These are phyloP conservation scores for Aphaenogaster ashmeadi DNA, from an alignment of 1,140 invertebrate genomes.

Conservation along the genomic window DNA sequence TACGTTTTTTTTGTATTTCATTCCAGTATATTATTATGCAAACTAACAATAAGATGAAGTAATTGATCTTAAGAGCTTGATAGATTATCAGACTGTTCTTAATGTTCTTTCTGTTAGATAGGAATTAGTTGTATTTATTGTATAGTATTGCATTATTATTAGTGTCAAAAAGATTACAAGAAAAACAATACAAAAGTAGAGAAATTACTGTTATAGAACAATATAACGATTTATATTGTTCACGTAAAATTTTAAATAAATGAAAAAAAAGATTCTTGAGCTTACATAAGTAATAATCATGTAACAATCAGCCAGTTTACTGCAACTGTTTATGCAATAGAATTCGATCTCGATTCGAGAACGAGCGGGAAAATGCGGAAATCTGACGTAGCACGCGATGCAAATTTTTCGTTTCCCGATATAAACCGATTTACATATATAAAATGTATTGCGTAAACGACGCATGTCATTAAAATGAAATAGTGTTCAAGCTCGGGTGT, in stretches of 20 bases:
- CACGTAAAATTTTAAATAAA: not conserved
- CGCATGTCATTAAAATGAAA: constrained; percentile 33
- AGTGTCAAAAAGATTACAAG: not conserved
- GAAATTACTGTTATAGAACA: not conserved
- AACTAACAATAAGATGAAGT: not conserved
- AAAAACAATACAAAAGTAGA: not conserved
- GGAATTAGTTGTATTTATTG: not conserved
- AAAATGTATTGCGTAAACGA: constrained; percentile 36
- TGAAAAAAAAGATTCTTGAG: not conserved
- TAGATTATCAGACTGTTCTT: constrained; percentile 2
- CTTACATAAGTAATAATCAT: constrained; percentile 17
- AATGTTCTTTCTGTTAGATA: not conserved
- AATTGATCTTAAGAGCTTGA: constrained; percentile 2
- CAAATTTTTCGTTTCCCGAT: constrained; percentile 43
- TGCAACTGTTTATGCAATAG: constrained; percentile 25
- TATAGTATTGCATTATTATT: not conserved
- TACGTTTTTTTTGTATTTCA: too few species aligned
- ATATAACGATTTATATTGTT: not conserved
- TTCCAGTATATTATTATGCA: not conserved
- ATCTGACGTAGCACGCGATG: constrained; percentile 18
- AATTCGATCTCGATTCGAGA: constrained; percentile 2
- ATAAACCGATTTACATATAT: constrained; percentile 45
- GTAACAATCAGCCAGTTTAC: constrained; percentile 19
- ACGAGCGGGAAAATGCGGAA: constrained; percentile 45
- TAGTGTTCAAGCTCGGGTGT: not conserved